A percentile compares a stretch with the other conserved stretches of the same genome.
Conservation (phyloP, 1,140 invertebrate genomes). For the Leptopilina boulardi region DNA sequence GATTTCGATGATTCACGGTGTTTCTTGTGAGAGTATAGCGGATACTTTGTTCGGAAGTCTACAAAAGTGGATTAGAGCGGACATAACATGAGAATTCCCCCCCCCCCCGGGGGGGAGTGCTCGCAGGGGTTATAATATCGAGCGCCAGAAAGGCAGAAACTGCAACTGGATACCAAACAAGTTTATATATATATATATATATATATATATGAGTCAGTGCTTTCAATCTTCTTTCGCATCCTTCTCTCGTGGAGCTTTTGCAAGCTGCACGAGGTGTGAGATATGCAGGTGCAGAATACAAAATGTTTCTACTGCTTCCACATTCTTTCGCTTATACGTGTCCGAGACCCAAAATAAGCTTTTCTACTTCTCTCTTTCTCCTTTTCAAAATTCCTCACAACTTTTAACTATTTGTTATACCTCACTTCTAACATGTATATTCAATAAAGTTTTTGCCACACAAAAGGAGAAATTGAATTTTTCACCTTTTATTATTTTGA, state of each 20-base stretch:
- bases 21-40: constrained; percentile 32
- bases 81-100: constrained; percentile 50
- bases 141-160: constrained; percentile 40
- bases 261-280: constrained; percentile 22
- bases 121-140: constrained; percentile 47
- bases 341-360: background rate
- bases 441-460: background rate
- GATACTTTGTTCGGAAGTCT: constrained; percentile 53
- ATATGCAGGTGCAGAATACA: constrained; percentile 25
- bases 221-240: constrained; percentile 12
- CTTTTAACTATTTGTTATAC: constrained; percentile 15
- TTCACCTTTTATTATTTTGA: too few species aligned
- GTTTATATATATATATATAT: background rate
- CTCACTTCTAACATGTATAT: background rate
- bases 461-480: too few species aligned
- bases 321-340: constrained; percentile 7
- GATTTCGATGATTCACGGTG: constrained; percentile 57
- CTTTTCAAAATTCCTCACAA: background rate
- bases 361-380: background rate
- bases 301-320: background rate
- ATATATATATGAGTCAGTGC: background rate
- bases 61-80: constrained; percentile 53
- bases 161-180: constrained; percentile 12
- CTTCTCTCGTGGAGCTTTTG: constrained; percentile 9
- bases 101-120: constrained; percentile 47